A percentile compares a stretch with the other conserved stretches of the same genome.
Evolutionary conservation across 2,113 vertebrate species (phyloP).

Genomic region (Sciurus niger): DNA sequence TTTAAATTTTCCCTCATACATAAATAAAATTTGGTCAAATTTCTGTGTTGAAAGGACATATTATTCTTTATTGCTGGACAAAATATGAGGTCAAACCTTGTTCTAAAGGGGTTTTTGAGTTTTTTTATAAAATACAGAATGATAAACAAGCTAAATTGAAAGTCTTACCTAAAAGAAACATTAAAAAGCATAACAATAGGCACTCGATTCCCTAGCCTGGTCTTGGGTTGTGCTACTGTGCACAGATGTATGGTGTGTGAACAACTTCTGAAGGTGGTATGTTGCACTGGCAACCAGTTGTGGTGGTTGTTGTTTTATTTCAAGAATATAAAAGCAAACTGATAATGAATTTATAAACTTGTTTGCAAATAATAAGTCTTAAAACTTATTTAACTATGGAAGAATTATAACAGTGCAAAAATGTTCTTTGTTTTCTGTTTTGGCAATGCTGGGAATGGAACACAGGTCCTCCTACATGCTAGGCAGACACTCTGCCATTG

Average conservation of each 20-base stretch:
- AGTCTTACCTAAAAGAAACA: neutral
- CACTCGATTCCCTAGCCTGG: neutral
- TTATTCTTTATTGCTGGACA: neutral
- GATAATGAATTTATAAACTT: neutral
- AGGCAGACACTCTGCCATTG: too few relatives aligned
- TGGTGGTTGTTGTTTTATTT: neutral
- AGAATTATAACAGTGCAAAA: neutral
- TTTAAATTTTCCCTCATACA: neutral
- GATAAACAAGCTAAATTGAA: neutral
- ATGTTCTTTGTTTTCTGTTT: too few relatives aligned
- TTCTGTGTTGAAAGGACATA: neutral
- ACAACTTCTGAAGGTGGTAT: neutral
- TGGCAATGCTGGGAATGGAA: too few relatives aligned
- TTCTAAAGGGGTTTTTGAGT: neutral
- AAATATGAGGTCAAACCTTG: neutral
- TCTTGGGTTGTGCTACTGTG: neutral
- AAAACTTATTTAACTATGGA: neutral
- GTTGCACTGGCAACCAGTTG: neutral
- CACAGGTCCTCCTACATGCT: too few relatives aligned
- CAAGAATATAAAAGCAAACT: neutral
- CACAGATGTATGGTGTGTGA: neutral
- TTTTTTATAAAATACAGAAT: neutral
- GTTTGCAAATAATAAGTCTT: neutral
- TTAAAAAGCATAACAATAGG: neutral
- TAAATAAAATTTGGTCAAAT: too few relatives aligned